Base-by-base conservation (phyloP, 1,140 invertebrate species). In the Cecropterus lyciades region DNA sequence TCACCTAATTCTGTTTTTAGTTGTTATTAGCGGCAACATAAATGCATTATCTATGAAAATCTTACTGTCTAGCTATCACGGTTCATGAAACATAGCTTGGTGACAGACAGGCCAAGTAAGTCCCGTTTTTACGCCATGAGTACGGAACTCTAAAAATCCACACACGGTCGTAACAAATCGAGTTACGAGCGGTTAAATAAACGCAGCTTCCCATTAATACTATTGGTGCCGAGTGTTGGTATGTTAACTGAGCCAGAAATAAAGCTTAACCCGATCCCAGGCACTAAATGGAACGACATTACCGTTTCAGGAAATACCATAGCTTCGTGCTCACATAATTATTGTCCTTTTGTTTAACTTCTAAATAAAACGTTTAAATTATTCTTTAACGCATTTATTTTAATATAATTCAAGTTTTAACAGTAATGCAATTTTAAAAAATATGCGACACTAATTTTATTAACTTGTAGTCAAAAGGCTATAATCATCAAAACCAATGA, bases 151-250 rank as follows among this genome's bases (percentile, higher is more conserved):
- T 56, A 79, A 84, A 84, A 83, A 82, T 85, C 83, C 77, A 84
- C 78, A 89, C 69, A 67, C 70, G 70, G 69, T 81, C 80, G 78
- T 85, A 79, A 84, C 81, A 73, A 78, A 77, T 73, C 69, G 37
- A 83, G 80, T 91, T 85, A 87, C 83, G 84, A 91, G 80, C 88
- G 81, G 84, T 91, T 84, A 91, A 89, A 89, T 88, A 88, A 89
- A 89, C 85, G 73, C 70, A 74, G 79, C 68, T 74, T 75, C 76
- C 73, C 78, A 84, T 85, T 86, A 85, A 86, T 79, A 75, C 80
- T 79, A 82, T 85, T 84, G 79, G 73, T 75, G 76, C 75, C 77
- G 66, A 69, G 72, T 70, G 73, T 67, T 70, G 67, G 60, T 76
- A 79, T 79, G 73, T 81, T 82, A 80, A 79, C 78, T 70, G 75